Evolutionary conservation across 2,113 vertebrate genomes (phyloP).

Genomic region (Orientallactaga bullata): DNA sequence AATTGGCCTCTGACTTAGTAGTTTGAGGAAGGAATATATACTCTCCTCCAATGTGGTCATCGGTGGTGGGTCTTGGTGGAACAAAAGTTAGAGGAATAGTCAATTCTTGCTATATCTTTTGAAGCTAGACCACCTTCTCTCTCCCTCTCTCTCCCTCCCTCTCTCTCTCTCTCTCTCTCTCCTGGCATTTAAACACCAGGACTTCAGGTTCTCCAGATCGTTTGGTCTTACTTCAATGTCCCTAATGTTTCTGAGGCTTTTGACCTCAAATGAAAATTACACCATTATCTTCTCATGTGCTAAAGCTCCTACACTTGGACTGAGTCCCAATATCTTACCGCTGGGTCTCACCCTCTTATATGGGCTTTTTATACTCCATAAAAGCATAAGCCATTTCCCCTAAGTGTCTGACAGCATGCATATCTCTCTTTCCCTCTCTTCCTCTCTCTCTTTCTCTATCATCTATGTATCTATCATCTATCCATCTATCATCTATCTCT

Average conservation of each 20-base stretch:
- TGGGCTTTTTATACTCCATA: too few relatives aligned
- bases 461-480: not conserved
- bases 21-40: too few relatives aligned
- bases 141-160: too few relatives aligned
- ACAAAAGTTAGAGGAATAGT: not conserved
- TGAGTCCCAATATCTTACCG: not conserved
- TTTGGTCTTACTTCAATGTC: not conserved
- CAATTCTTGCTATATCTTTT: too few relatives aligned
- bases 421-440: not conserved
- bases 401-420: too few relatives aligned
- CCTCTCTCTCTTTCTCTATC: too few relatives aligned
- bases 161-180: too few relatives aligned
- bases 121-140: not conserved
- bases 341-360: not conserved
- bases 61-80: not conserved
- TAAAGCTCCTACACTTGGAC: not conserved
- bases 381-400: too few relatives aligned
- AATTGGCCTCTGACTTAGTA: not conserved
- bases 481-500: too few relatives aligned
- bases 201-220: not conserved
- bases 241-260: not conserved
- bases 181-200: not conserved
- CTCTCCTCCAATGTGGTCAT: not conserved
- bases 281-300: not conserved
- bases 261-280: not conserved